A percentile compares a stretch with the other conserved stretches of the same genome.
These are phyloP conservation scores for Ormyrus thymus DNA, from an alignment of 2,888 invertebrate genomes.

Conservation along the genomic window DNA sequence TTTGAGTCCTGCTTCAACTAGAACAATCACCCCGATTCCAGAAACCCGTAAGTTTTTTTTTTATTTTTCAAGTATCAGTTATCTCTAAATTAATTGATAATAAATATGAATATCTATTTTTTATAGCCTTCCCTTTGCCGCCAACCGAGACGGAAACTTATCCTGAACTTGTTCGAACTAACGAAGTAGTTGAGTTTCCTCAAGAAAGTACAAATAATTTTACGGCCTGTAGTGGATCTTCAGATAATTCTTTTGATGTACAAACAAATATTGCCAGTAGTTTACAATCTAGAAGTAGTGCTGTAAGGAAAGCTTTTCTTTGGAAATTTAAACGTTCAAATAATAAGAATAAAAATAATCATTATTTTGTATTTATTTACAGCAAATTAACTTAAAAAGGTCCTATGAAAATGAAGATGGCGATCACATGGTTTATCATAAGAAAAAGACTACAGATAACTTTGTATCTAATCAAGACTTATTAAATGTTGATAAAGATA, in stretches of 20 bases:
- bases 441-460: slow-evolving; percentile 29
- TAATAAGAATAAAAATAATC: background rate
- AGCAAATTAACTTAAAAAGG: slow-evolving; percentile 41
- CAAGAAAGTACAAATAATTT: background rate
- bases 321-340: no score
- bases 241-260: slow-evolving; percentile 18
- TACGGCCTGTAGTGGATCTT: slow-evolving; percentile 1
- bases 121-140: background rate
- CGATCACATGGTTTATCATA: background rate
- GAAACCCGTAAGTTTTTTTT: slow-evolving; percentile 37
- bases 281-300: background rate
- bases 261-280: slow-evolving; percentile 10
- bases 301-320: background rate
- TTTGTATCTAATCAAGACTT: slow-evolving; percentile 17
- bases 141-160: slow-evolving; percentile 4
- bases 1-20: slow-evolving; percentile 24
- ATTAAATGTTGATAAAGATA: slow-evolving; percentile 19
- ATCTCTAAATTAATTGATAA: background rate
- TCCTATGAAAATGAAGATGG: background rate
- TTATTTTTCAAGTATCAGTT: background rate
- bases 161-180: slow-evolving; percentile 1
- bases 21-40: slow-evolving; percentile 4
- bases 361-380: background rate
- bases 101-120: slow-evolving; percentile 4
- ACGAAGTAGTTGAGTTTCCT: slow-evolving; percentile 15